These are phyloP conservation scores for Macropodus opercularis DNA, from an alignment of 2,797 vertebrate species.

Conservation along the genomic window DNA sequence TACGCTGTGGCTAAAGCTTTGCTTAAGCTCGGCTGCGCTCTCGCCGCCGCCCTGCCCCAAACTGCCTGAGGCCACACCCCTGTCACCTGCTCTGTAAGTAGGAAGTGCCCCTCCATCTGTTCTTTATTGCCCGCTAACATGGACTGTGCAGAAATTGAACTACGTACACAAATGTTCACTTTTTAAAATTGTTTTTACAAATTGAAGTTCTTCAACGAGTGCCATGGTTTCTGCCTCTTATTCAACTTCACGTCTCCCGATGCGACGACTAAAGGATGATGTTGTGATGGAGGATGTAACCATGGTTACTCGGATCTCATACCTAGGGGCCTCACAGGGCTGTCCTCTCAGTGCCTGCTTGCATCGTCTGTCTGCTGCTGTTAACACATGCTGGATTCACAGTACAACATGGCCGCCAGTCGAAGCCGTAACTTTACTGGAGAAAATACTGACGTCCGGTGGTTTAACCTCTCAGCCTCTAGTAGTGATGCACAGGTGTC, in stretches of 20 bases:
- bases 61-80: conserved; percentile 96
- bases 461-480: background rate
- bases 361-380: conserved; percentile 61
- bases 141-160: conserved; percentile 63
- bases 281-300: conserved; percentile 44
- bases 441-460: background rate
- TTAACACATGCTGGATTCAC: conserved; percentile 68
- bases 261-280: conserved; percentile 21
- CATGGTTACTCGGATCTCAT: conserved; percentile 54
- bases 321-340: conserved; percentile 77
- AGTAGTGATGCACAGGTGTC: background rate
- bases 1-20: conserved; percentile 64
- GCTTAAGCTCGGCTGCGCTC: conserved; percentile 74
- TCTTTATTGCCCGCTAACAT: conserved; percentile 78
- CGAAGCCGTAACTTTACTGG: background rate
- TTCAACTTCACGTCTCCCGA: conserved; percentile 8
- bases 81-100: conserved; percentile 99
- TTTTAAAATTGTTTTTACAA: conserved; percentile 41
- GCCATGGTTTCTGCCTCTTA: conserved; percentile 44
- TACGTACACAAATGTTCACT: conserved; percentile 21
- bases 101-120: conserved; percentile 91
- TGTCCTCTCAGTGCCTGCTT: conserved; percentile 78
- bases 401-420: conserved; percentile 33
- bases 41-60: conserved; percentile 73
- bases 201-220: conserved; percentile 59